Percentiles rank a stretch among this genome's conserved stretches.
These are phyloP conservation scores for Anguilla megastoma DNA, from an alignment of 2,797 vertebrate genomes.

Conservation along the genomic window DNA sequence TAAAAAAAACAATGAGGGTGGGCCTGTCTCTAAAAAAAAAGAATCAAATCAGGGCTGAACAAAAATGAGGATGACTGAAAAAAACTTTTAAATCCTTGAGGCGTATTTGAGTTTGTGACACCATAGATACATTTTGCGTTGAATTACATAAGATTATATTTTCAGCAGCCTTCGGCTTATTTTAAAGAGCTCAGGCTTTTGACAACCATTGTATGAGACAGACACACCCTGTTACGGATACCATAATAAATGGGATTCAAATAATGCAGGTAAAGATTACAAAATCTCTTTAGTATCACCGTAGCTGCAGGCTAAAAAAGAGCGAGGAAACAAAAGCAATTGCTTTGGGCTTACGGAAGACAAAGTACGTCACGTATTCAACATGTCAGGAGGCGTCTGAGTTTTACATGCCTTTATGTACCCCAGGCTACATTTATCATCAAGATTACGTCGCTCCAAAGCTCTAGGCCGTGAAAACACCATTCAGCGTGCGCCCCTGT, in stretches of 20 bases:
- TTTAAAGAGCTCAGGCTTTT: slow-evolving; percentile 40
- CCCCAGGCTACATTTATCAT: slow-evolving; percentile 55
- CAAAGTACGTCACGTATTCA: slow-evolving; percentile 42
- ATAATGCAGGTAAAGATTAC: slow-evolving; percentile 40
- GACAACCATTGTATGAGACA: slow-evolving; percentile 29
- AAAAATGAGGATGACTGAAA: background rate
- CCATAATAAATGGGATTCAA: slow-evolving; percentile 43
- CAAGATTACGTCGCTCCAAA: slow-evolving; percentile 62
- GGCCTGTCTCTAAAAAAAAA: background rate
- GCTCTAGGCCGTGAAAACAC: slow-evolving; percentile 35
- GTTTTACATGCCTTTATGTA: slow-evolving; percentile 1
- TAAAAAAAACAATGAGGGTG: background rate
- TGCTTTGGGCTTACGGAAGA: slow-evolving; percentile 35
- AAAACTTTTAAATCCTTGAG: background rate
- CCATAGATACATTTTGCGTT: background rate
- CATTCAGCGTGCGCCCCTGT: slow-evolving; percentile 27
- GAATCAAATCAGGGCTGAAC: background rate
- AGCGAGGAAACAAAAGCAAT: slow-evolving; percentile 50
- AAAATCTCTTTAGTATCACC: slow-evolving; percentile 35
- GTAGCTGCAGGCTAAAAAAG: slow-evolving; percentile 38
- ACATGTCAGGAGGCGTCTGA: slow-evolving; percentile 55
- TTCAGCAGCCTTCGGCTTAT: slow-evolving; percentile 30
- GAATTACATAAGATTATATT: background rate
- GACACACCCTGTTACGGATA: slow-evolving; percentile 41
- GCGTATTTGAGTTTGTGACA: background rate